Evolutionary conservation across 2,888 invertebrate genomes (phyloP).

Genomic region (Tipula vernalis): DNA sequence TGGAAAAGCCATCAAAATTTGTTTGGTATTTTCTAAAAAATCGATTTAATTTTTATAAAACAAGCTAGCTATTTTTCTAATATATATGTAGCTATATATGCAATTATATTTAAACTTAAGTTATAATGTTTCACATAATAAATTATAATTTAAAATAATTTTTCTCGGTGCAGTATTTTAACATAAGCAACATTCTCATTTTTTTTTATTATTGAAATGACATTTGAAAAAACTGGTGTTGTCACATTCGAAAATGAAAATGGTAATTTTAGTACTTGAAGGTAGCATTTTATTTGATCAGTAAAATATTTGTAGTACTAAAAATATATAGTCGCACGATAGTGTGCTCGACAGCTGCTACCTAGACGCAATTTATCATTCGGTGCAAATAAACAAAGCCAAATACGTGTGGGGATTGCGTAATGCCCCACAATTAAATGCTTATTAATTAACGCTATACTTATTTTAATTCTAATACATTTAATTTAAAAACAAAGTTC

Average conservation of each 20-base stretch:
- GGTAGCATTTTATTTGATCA: neutral
- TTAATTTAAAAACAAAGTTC: too few species aligned
- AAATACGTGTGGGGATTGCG: too few species aligned
- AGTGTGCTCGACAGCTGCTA: too few species aligned
- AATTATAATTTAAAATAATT: neutral
- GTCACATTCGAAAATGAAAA: neutral
- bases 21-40: neutral
- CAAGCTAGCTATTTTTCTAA: neutral
- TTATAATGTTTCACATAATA: neutral
- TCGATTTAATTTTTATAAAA: neutral
- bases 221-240: neutral
- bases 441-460: too few species aligned
- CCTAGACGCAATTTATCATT: too few species aligned
- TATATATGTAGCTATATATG: neutral
- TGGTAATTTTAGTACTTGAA: neutral
- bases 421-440: too few species aligned
- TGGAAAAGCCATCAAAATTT: constrained; percentile 59
- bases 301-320: neutral
- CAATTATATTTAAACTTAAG: neutral
- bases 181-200: neutral
- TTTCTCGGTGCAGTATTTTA: neutral
- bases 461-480: too few species aligned
- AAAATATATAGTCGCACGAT: neutral
- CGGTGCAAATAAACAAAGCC: too few species aligned
- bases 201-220: neutral